Evolutionary conservation across 2,888 invertebrate species (phyloP), one percentile per base, ranked within the genome.

Genomic region (Aricia artaxerxes): DNA sequence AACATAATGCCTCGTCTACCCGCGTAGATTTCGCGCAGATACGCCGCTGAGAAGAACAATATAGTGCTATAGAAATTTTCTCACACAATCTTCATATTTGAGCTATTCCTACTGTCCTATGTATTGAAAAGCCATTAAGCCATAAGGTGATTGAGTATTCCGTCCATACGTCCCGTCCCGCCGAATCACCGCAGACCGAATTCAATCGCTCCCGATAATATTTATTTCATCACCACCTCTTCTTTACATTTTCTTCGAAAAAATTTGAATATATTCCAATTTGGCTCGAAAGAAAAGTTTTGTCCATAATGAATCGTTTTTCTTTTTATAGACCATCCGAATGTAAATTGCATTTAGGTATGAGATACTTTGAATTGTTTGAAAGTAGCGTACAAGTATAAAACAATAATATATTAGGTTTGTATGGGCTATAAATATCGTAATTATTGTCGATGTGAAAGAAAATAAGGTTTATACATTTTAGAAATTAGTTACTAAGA

Each of bases 231-330:
- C 69, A 35, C 69, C 31, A 11, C 3, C 38, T 69, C 69, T 38
- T 69, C 69, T 69, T 69, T 35, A 69, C 69, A 5, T 35, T 69
- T 69, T 38, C 35, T 69, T 38, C 69, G 35, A 69, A 38, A 69
- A 35, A 69, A 69, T 69, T 38, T 69, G 69, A 69, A 38, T 69
- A 69, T 4, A 38, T 69, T 38, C 69, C 69, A 38, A 69, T 69
- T 38, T 69, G 16, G 35, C 69, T 64, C 64, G 5, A 69, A 69
- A 69, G 69, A 69, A 69, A 69, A 69, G 38, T 69, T 69, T 69
- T 69, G 13, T 69, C 4, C 5, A 38, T 38, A 64, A 64, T 64
- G 31, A 64, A 64, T 69, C 24, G 1, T 64, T 64, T 35, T 35
- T 69, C 31, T 38, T 69, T 69, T 69, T 5, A 16, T 69, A 9